Percentiles rank a stretch among this genome's conserved stretches.
Conservation (phyloP, 1,140 invertebrate genomes). For the Cydia fagiglandana region DNA sequence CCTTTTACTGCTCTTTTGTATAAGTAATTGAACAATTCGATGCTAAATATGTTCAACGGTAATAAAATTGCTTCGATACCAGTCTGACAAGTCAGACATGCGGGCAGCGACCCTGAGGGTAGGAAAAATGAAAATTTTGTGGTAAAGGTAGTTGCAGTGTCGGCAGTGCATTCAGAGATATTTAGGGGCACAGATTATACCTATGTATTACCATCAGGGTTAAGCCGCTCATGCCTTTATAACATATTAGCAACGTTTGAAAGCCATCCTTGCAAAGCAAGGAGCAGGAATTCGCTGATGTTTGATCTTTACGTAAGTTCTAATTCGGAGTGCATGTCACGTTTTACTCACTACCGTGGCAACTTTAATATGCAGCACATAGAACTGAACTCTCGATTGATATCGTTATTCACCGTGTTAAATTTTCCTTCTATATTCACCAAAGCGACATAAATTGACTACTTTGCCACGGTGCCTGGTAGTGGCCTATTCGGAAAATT, state of each 20-base stretch:
- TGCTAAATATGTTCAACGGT: constrained; percentile 42
- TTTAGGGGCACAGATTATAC: background rate
- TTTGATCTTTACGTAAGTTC: constrained; percentile 53
- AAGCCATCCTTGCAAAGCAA: constrained; percentile 33
- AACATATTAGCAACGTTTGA: constrained; percentile 16
- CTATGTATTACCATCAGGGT: background rate
- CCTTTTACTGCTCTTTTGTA: constrained; percentile 32
- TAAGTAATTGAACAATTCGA: constrained; percentile 44
- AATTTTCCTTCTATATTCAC: constrained; percentile 9
- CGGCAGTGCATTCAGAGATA: background rate
- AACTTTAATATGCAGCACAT: constrained; percentile 56
- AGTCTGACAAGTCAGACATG: constrained; percentile 49
- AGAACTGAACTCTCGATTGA: constrained; percentile 50
- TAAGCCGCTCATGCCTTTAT: background rate
- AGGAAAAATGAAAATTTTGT: constrained; percentile 58
- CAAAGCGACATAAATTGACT: background rate
- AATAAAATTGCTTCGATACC: constrained; percentile 56
- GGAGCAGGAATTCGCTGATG: constrained; percentile 55
- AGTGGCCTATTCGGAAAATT: constrained; percentile 47
- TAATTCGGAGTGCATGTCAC: constrained; percentile 55
- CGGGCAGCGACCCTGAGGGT: constrained; percentile 48
- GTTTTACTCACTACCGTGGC: constrained; percentile 47
- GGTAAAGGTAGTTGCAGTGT: constrained; percentile 46
- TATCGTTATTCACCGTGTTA: constrained; percentile 36
- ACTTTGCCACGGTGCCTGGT: constrained; percentile 34